phyloP scores from a whole-genome alignment of 2,888 invertebrate species.

The Rhorus exstirpatorius region DNA sequence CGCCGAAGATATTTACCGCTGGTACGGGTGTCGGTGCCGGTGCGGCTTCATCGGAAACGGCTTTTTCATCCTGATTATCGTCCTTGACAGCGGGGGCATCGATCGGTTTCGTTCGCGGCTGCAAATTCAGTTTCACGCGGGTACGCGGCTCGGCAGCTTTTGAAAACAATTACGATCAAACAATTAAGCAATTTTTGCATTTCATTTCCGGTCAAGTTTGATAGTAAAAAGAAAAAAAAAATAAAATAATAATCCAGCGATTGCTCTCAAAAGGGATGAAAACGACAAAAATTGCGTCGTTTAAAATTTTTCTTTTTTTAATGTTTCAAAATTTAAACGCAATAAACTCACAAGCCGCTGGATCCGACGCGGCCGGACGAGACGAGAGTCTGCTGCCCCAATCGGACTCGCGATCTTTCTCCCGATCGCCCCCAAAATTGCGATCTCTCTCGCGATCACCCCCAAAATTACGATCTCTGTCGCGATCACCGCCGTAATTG shows the following conservation, averaged over 20 bases:
- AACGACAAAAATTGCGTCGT: not conserved
- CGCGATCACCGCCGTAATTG: conserved; percentile 77
- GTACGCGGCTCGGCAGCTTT: conserved; percentile 88
- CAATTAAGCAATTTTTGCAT: too few species aligned
- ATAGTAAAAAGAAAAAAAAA: conserved; percentile 17
- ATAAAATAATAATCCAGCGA: too few species aligned
- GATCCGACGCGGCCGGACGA: conserved; percentile 68
- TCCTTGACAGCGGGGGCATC: conserved; percentile 84
- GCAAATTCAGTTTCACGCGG: conserved; percentile 92
- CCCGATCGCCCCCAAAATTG: conserved; percentile 54
- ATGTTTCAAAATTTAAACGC: not conserved
- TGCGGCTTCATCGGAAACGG: conserved; percentile 73
- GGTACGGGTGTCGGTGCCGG: conserved; percentile 87
- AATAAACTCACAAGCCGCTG: conserved; percentile 56
- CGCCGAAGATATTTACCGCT: conserved; percentile 95
- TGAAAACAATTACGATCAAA: not conserved
- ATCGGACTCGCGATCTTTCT: conserved; percentile 55
- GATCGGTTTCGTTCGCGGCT: conserved; percentile 93
- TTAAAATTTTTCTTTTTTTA: not conserved
- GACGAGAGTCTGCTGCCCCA: conserved; percentile 61
- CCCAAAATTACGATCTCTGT: conserved; percentile 69
- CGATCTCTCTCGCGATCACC: conserved; percentile 50
- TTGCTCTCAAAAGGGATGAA: too few species aligned
- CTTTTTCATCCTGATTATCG: conserved; percentile 66
- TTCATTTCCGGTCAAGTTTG: too few species aligned